Conservation (phyloP, 2,113 vertebrate genomes). For the Gymnogyps californianus region DNA sequence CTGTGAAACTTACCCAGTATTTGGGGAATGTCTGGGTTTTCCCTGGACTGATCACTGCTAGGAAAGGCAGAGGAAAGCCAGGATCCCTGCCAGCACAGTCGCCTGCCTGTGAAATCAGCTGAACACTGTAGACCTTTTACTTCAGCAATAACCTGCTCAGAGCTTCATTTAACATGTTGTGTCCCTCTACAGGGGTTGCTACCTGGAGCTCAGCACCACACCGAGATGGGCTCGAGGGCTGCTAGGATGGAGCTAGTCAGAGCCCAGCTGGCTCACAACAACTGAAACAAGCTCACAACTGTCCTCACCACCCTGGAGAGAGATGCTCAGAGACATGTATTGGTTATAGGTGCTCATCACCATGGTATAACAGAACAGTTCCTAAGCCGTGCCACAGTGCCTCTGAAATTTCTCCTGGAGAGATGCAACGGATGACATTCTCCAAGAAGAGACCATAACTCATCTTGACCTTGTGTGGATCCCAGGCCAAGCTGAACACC, state of each 20-base stretch:
- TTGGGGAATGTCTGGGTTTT: neutral
- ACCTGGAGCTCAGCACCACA: neutral
- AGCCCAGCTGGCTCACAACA: neutral
- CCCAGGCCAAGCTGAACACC: neutral
- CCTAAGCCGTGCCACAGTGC: rapidly evolving
- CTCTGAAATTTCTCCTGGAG: neutral
- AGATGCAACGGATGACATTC: rapidly evolving
- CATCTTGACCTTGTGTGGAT: no score
- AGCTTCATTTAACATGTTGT: neutral
- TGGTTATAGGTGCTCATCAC: neutral
- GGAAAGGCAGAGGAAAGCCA: neutral
- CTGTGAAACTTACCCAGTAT: neutral
- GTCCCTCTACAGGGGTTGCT: neutral
- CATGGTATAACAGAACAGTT: neutral
- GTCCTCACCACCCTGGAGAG: neutral
- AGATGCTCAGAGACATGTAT: neutral
- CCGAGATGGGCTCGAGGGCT: neutral
- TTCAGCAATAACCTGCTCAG: neutral
- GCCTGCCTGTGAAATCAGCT: neutral
- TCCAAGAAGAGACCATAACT: neutral
- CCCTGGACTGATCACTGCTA: neutral
- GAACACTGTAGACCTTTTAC: neutral
- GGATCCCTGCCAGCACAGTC: neutral
- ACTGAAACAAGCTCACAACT: neutral
- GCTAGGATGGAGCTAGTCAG: neutral